Evolutionary conservation across 2,888 invertebrate genomes (phyloP).

Genomic region (Polydesmus complanatus): DNA sequence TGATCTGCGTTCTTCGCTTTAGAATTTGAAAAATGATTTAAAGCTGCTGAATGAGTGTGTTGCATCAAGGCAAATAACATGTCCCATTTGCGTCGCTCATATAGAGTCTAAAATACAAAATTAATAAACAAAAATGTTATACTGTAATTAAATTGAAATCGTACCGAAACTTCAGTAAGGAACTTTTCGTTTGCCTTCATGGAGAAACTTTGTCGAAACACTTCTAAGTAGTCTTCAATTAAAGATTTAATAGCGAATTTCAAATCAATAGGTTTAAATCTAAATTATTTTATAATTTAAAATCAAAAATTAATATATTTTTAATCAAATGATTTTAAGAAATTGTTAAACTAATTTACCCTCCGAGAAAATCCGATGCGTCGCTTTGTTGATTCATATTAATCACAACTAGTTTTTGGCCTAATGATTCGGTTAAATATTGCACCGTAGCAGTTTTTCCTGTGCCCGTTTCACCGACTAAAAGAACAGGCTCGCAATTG

Average conservation of each 20-base stretch:
- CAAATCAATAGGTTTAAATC: constrained; percentile 82
- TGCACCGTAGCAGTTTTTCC: constrained; percentile 95
- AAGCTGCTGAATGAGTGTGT: constrained; percentile 53
- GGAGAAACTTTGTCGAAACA: constrained; percentile 62
- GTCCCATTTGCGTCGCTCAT: constrained; percentile 54
- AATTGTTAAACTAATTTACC: constrained; percentile 39
- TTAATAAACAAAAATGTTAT: constrained; percentile 7
- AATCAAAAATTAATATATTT: constrained; percentile 9
- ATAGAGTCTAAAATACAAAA: constrained; percentile 40
- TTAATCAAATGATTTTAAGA: background rate
- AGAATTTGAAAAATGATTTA: constrained; percentile 32
- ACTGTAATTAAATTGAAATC: constrained; percentile 12
- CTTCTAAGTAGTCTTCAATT: constrained; percentile 61
- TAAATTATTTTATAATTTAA: constrained; percentile 20
- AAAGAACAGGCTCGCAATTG: constrained; percentile 72
- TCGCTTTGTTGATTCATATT: constrained; percentile 99
- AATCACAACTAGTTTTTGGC: constrained; percentile 76
- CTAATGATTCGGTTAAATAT: constrained; percentile 59
- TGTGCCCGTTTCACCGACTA: constrained; percentile 97
- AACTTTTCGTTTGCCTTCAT: constrained; percentile 69
- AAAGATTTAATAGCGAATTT: constrained; percentile 69
- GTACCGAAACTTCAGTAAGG: constrained; percentile 56
- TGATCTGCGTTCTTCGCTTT: background rate
- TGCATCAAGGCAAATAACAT: constrained; percentile 60
- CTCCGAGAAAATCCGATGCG: constrained; percentile 88